Conservation (phyloP, 2,113 vertebrate genomes). For the Heterocephalus glaber region DNA sequence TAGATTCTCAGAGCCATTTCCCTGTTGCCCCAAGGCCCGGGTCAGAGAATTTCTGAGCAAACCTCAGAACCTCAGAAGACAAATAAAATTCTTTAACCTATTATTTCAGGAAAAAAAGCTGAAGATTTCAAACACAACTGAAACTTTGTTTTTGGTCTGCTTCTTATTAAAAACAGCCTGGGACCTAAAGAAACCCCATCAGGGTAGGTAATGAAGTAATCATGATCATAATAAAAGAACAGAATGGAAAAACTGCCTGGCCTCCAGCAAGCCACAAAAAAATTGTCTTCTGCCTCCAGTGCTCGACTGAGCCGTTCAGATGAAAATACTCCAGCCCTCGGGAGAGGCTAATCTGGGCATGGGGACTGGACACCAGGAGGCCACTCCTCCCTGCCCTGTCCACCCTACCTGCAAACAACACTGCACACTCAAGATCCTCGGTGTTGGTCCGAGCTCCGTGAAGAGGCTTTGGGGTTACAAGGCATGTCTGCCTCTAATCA, state of each 20-base stretch:
- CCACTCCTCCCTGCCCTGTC: not conserved
- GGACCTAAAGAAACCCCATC: slow-evolving; percentile 75
- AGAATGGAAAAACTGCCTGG: slow-evolving; percentile 79
- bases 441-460: slow-evolving; percentile 3
- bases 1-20: not conserved
- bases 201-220: slow-evolving; percentile 81
- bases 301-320: slow-evolving; percentile 51
- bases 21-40: slow-evolving; percentile 49
- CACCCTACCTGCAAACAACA: not conserved
- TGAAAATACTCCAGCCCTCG: slow-evolving; percentile 50
- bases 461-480: slow-evolving; percentile 76
- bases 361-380: not conserved
- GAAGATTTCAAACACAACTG: slow-evolving; percentile 79
- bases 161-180: slow-evolving; percentile 81
- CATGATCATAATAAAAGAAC: slow-evolving; percentile 79
- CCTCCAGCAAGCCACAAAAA: slow-evolving; percentile 75
- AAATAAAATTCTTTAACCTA: slow-evolving; percentile 82
- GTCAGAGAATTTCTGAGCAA: slow-evolving; percentile 67
- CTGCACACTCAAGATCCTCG: not conserved
- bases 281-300: slow-evolving; percentile 65
- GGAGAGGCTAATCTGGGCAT: slow-evolving; percentile 52
- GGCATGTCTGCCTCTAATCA: slow-evolving; percentile 79
- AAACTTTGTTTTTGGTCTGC: slow-evolving; percentile 80
- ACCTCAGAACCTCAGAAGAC: slow-evolving; percentile 79
- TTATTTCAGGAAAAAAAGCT: slow-evolving; percentile 69